Evolutionary conservation across 1,140 invertebrate genomes (phyloP).

Genomic region (Argopecten irradians): DNA sequence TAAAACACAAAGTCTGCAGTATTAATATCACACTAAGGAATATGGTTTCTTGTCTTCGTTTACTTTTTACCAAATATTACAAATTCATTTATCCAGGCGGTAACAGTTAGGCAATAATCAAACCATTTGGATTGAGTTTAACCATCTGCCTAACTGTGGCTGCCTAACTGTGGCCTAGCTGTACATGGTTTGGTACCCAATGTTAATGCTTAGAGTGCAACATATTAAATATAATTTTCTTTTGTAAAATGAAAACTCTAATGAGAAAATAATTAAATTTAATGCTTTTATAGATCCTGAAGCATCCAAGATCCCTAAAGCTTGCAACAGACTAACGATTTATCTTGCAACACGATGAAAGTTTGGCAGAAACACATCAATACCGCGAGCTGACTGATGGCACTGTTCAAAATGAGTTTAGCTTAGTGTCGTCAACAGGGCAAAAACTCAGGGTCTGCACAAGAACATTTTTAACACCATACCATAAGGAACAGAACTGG

Average conservation of each 20-base stretch:
- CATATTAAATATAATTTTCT: background rate
- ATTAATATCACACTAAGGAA: no score
- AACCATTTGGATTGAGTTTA: no score
- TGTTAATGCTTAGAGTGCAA: background rate
- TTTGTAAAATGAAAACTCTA: background rate
- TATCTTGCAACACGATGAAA: background rate
- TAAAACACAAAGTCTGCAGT: no score
- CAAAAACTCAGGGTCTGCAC: background rate
- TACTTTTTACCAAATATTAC: no score
- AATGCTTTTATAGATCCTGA: background rate
- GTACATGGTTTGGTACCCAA: background rate
- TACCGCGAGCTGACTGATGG: background rate
- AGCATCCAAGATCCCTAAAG: background rate
- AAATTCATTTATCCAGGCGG: no score
- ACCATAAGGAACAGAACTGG: background rate
- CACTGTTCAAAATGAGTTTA: background rate
- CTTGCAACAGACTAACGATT: background rate
- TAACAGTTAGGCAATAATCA: no score
- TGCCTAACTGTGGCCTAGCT: background rate
- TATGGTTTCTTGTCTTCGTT: no score
- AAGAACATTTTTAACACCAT: background rate
- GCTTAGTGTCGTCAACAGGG: background rate
- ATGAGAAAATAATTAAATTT: conserved; percentile 1
- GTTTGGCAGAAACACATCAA: background rate
- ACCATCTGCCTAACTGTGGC: background rate